Base-by-base conservation (phyloP, 2,113 vertebrate genomes). In the Perca schrenkii region DNA sequence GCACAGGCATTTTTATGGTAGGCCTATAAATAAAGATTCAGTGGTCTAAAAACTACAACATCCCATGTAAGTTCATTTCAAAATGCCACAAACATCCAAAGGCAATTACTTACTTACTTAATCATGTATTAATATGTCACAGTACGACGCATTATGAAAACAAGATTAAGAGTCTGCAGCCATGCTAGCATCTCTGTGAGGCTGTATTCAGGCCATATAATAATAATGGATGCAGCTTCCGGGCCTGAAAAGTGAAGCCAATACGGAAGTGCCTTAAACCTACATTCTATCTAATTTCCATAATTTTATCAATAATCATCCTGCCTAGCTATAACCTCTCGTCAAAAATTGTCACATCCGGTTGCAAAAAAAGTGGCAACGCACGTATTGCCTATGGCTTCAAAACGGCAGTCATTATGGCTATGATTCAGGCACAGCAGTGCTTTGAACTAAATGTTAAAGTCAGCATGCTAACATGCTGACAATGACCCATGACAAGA, bases 381-480 rank as follows among this genome's bases (percentile, higher is more conserved):
- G 40, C 2, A 40, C 1, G 8, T 40, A 2, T 8, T 10, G 40
- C 40, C 36, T 10, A 40, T 2, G 36, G 16, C 16, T 50, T 50
- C 49, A 50, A 36, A 36, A 36, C 1, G 34, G 34, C 34, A 36
- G 34, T 36, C 34, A 36, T 36, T 36, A 36, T 36, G 34, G 34
- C 34, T 36, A 36, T 36, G 34, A 36, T 50, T 50, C 2, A 4
- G 19, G 6, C 46, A 47, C n/a, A 21, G 17, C 11, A 28, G 57
- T 10, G 4, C 28, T 36, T 67, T 68, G 28, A 69, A 16, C 66
- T 31, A 53, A 79, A 71, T 71, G 56, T 47, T 52, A 61, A 69
- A 21, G 31, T 21, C 1, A 8, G 21, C 19, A 78, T 50, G 43
- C 43, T 21, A 61, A 14, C 21, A 52, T 21, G 15, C 58, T 36